Conservation (phyloP, 2,888 invertebrate genomes). For the Melanophora roralis region DNA sequence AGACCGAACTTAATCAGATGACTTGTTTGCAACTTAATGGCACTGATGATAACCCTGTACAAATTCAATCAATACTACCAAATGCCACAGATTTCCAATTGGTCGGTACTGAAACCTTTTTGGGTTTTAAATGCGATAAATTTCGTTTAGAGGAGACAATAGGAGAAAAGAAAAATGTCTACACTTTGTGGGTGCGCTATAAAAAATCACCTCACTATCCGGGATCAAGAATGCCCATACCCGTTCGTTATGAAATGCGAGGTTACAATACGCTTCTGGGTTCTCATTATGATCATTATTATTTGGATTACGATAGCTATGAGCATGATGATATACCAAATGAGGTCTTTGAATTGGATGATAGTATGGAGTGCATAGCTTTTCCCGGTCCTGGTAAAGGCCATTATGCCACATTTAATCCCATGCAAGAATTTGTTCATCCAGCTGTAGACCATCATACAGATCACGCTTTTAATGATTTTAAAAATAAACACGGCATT, state of each 20-base stretch:
- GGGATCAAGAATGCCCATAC: slow-evolving; percentile 80
- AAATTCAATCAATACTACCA: slow-evolving; percentile 88
- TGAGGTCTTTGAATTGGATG: slow-evolving; percentile 83
- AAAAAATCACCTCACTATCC: slow-evolving; percentile 80
- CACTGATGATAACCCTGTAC: slow-evolving; percentile 79
- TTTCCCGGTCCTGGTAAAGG: slow-evolving; percentile 95
- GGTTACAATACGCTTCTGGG: slow-evolving; percentile 95
- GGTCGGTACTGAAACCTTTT: slow-evolving; percentile 83
- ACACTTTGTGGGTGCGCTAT: slow-evolving; percentile 91
- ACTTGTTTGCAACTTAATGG: slow-evolving; percentile 93
- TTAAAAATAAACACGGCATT: slow-evolving; percentile 85
- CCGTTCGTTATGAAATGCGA: slow-evolving; percentile 93
- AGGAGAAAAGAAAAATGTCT: slow-evolving; percentile 90
- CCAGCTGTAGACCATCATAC: slow-evolving; percentile 85
- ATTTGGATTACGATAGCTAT: slow-evolving; percentile 86
- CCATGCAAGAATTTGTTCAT: slow-evolving; percentile 93
- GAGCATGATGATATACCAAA: slow-evolving; percentile 83
- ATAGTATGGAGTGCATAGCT: slow-evolving; percentile 82
- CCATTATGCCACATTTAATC: slow-evolving; percentile 91
- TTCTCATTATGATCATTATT: slow-evolving; percentile 97
- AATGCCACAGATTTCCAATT: slow-evolving; percentile 86
- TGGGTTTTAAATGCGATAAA: slow-evolving; percentile 85
- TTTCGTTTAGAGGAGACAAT: slow-evolving; percentile 84
- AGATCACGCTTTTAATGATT: slow-evolving; percentile 84
- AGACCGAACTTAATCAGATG: slow-evolving; percentile 83